Conservation (phyloP, 92 coral and sea anemone genomes). For the Blastomussa wellsi region DNA sequence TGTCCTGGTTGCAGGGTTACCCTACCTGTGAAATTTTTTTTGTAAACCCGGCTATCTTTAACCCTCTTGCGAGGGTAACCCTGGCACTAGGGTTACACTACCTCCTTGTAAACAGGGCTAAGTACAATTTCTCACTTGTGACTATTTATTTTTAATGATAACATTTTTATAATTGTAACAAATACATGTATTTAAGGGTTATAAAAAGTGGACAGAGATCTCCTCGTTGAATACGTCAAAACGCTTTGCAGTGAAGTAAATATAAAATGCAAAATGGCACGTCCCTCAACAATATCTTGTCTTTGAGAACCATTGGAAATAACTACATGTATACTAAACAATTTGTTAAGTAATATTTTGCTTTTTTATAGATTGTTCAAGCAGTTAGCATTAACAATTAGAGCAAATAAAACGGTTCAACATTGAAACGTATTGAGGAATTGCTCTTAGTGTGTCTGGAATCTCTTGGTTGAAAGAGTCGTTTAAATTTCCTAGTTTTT, state of each 20-base stretch:
- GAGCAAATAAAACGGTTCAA: background rate
- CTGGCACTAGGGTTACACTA: background rate
- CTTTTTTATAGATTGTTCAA: background rate
- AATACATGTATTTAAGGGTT: background rate
- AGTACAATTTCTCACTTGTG: background rate
- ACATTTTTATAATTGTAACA: background rate
- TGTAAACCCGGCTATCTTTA: no score
- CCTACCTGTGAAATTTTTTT: no score
- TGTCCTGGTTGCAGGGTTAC: no score
- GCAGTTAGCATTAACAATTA: background rate
- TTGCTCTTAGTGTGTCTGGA: no score
- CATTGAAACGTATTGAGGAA: background rate
- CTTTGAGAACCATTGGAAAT: background rate
- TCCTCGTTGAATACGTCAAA: background rate
- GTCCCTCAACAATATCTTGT: background rate
- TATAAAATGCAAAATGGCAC: background rate
- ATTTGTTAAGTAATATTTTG: background rate
- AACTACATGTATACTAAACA: background rate
- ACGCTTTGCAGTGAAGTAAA: no score
- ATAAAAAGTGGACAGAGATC: background rate
- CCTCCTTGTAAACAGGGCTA: no score
- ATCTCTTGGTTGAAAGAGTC: no score
- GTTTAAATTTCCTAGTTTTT: no score
- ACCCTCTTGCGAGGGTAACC: no score
- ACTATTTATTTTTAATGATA: constrained; percentile 3